A percentile compares a stretch with the other conserved stretches of the same genome.
phyloP scores from a whole-genome alignment of 2,797 vertebrate species.

The Selene dorsalis region DNA sequence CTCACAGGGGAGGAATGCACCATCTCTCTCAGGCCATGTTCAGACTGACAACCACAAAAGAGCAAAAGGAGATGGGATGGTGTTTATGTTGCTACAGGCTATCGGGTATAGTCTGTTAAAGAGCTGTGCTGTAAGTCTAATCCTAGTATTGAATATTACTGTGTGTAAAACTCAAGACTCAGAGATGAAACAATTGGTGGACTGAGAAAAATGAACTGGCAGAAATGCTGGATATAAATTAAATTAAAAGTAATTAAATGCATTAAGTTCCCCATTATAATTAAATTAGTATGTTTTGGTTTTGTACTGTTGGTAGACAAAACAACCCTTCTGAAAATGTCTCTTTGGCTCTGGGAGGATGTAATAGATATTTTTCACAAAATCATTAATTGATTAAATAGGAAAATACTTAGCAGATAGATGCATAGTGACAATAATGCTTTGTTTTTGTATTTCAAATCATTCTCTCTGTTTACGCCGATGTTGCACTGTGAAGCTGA shows the following conservation, averaged over 20 bases:
- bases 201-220: not conserved
- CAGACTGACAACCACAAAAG: slow-evolving; percentile 28
- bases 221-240: not conserved
- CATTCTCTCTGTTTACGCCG: not conserved
- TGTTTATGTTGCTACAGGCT: slow-evolving; percentile 10
- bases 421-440: not conserved
- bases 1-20: slow-evolving; percentile 74
- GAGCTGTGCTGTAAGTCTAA: not conserved
- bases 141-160: not conserved
- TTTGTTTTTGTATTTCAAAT: not conserved
- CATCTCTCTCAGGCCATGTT: slow-evolving; percentile 24
- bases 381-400: not conserved
- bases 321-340: not conserved
- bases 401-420: not conserved
- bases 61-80: not conserved
- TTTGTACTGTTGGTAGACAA: not conserved
- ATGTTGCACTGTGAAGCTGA: slow-evolving; percentile 10
- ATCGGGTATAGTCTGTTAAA: not conserved
- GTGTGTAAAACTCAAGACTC: not conserved
- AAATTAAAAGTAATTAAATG: too few relatives aligned
- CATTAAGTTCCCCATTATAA: not conserved
- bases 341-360: too few relatives aligned
- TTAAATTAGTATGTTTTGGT: not conserved
- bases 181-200: not conserved
- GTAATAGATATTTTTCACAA: not conserved